These are phyloP conservation scores for Pogonocichla stellata DNA, from an alignment of 2,113 vertebrate species.

Conservation along the genomic window DNA sequence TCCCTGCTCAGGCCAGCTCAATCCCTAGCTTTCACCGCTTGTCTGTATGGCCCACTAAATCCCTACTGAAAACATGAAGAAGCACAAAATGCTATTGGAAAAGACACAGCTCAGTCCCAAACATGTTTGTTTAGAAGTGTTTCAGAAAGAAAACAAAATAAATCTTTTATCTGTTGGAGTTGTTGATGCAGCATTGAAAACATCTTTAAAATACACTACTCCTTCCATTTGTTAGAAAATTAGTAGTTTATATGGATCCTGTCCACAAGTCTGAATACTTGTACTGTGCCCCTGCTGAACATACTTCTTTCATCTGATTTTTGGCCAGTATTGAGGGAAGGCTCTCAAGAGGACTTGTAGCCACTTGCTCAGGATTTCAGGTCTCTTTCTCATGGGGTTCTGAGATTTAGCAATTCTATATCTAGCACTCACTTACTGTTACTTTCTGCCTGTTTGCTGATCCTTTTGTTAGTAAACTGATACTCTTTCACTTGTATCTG, in stretches of 20 bases:
- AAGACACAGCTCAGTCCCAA: neutral
- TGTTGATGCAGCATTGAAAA: neutral
- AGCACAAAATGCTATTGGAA: neutral
- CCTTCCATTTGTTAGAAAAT: neutral
- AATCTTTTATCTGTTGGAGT: neutral
- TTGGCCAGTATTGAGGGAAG: neutral
- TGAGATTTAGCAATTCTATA: neutral
- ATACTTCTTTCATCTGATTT: neutral
- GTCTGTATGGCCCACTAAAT: neutral
- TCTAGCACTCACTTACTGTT: neutral
- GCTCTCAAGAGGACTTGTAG: too few species aligned
- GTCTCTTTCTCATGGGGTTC: neutral
- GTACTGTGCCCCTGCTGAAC: neutral
- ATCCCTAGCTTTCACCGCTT: neutral
- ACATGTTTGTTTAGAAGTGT: neutral
- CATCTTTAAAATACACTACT: neutral
- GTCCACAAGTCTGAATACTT: neutral
- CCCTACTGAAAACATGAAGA: neutral
- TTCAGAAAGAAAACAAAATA: neutral
- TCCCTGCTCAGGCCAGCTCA: neutral
- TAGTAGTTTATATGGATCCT: neutral
- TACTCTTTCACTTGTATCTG: neutral
- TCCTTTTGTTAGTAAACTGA: neutral
- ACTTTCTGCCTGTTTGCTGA: neutral
- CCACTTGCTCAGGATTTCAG: accelerated